Base-by-base conservation (phyloP, 2,113 vertebrate species). In the Dicerorhinus sumatrensis region DNA sequence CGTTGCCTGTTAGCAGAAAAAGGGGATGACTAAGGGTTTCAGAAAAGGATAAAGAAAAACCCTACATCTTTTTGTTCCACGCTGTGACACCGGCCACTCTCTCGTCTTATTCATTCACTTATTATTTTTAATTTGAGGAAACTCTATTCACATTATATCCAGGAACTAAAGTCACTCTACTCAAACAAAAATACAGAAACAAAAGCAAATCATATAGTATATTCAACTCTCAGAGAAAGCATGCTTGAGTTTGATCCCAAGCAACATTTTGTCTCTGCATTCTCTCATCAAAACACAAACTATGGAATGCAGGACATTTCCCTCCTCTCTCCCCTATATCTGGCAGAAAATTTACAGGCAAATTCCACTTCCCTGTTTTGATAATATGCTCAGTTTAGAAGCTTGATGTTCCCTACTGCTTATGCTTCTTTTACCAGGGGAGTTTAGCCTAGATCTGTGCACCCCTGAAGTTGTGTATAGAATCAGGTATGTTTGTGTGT, bases 201-300 rank as follows among this genome's bases (percentile, higher is more conserved):
- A 42, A 73, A 86, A 83, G 12, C 29, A n/a, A 76, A 65, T 54
- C 46, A 42, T 76, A 83, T 16, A 20, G 12, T 70, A 77, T 79
- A 54, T 60, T 92, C 21, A 67, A 51, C 33, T 95, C 76, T 58
- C 10, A 48, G 88, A 56, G 65, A 76, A 93, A 54, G 31, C 18
- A 51, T 4, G 0, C 60, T 85, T 46, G 75, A 60, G 39, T 95
- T 86, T 25, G 62, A 86, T 70, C 81, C 87, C 77, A 62, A 77
- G 92, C 93, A 96, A 33, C 75, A 80, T 56, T 79, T 79, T 87
- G 72, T 91, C 72, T 89, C 33, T 91, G 56, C 20, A n/a, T 87
- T 88, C 65, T 96, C 39, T 91, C 89, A 77, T 97, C 56, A 69
- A 39, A 92, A 81, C 83, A 83, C 73, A 88, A 85, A 62, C 56